Conservation (phyloP, 2,888 invertebrate species). For the Serripes groenlandicus region DNA sequence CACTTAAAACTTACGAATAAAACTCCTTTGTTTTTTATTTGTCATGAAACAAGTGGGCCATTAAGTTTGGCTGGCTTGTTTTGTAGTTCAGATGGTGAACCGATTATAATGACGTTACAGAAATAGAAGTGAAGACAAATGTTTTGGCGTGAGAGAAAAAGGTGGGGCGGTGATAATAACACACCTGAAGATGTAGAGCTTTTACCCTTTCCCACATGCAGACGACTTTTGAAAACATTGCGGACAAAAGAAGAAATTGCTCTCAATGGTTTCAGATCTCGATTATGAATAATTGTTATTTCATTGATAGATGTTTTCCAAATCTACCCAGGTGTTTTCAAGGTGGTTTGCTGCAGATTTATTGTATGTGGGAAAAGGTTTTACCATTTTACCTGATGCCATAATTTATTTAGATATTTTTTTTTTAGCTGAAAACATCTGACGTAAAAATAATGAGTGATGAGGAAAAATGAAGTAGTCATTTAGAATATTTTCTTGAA, state of each 20-base stretch:
- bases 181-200: neutral
- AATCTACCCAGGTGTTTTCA: too few relatives aligned
- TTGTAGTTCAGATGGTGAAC: constrained; percentile 16
- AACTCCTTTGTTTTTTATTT: neutral
- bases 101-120: neutral
- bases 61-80: constrained; percentile 15
- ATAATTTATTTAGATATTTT: too few relatives aligned
- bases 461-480: neutral
- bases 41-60: constrained; percentile 11
- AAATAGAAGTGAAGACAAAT: constrained; percentile 16
- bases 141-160: neutral
- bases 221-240: too few relatives aligned
- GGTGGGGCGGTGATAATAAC: neutral
- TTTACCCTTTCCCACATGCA: neutral
- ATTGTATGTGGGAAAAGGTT: too few relatives aligned
- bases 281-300: too few relatives aligned
- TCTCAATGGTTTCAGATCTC: too few relatives aligned
- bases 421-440: too few relatives aligned
- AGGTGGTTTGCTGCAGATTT: too few relatives aligned
- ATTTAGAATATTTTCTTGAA: neutral
- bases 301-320: too few relatives aligned
- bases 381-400: too few relatives aligned
- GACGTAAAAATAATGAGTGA: neutral
- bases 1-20: neutral
- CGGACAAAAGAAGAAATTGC: too few relatives aligned